These are phyloP conservation scores for Menidia menidia DNA, from an alignment of 2,797 vertebrate species.

Conservation along the genomic window DNA sequence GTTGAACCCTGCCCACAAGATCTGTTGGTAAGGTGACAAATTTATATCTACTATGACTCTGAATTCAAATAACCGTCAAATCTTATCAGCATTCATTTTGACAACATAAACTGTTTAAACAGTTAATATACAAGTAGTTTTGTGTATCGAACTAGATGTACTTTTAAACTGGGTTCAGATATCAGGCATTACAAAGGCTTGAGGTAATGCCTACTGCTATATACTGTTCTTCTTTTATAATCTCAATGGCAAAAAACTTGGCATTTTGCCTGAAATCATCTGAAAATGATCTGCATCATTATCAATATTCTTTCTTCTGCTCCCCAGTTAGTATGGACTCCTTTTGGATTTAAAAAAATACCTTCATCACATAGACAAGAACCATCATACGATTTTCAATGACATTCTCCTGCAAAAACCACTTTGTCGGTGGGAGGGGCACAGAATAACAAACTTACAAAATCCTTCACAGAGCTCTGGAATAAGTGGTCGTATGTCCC, in stretches of 20 bases:
- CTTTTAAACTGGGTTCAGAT: conserved; percentile 20
- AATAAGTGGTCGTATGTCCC: conserved; percentile 56
- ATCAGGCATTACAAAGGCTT: conserved; percentile 21
- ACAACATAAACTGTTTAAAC: conserved; percentile 33
- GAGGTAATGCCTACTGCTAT: conserved; percentile 12
- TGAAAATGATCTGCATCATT: conserved; percentile 45
- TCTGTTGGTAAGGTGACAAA: conserved; percentile 34
- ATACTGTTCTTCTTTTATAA: conserved; percentile 60
- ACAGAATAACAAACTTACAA: conserved; percentile 27
- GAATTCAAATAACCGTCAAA: conserved; percentile 24
- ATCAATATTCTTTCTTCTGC: conserved; percentile 37
- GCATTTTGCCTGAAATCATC: conserved; percentile 32
- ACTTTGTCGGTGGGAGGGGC: conserved; percentile 28
- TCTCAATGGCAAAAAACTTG: conserved; percentile 41
- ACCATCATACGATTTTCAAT: conserved; percentile 31
- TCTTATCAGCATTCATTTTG: conserved; percentile 23
- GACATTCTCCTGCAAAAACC: conserved; percentile 19
- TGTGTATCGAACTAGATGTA: background rate
- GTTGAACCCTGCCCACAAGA: conserved; percentile 55
- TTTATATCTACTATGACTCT: conserved; percentile 46
- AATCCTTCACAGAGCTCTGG: conserved; percentile 51
- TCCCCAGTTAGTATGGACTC: conserved; percentile 32
- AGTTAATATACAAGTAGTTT: conserved; percentile 15
- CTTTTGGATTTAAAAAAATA: conserved; percentile 44
- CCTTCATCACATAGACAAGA: conserved; percentile 43